A percentile compares a stretch with the other conserved stretches of the same genome.
phyloP scores from a whole-genome alignment of 2,797 vertebrate species.

The Phataginus tricuspis region DNA sequence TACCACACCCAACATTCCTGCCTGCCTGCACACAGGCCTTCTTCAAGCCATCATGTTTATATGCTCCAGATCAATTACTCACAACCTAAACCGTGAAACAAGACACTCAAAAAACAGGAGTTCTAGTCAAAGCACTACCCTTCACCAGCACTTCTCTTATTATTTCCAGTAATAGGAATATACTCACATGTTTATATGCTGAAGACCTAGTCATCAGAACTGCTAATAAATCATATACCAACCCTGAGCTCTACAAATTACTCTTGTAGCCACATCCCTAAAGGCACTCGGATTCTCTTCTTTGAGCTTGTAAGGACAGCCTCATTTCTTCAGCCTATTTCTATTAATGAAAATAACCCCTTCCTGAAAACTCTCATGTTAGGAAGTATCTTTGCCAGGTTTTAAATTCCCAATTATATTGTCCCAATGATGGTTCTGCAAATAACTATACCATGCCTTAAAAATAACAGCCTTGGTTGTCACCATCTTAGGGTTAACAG shows the following conservation, averaged over 20 bases:
- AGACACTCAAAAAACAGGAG: not conserved
- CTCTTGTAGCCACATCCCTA: accelerated
- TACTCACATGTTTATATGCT: constrained; percentile 9
- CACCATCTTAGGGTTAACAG: accelerated
- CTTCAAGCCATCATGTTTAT: not conserved
- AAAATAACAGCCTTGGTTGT: accelerated
- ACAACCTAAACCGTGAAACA: not conserved
- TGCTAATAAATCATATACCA: constrained; percentile 37
- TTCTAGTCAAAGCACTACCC: accelerated
- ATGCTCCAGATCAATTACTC: not conserved
- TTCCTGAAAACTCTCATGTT: accelerated
- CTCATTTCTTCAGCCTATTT: accelerated
- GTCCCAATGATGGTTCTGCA: accelerated
- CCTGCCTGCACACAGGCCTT: not conserved
- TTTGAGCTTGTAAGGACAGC: accelerated
- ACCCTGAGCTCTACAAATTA: constrained; percentile 63
- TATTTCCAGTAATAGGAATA: not conserved
- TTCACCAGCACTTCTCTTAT: constrained; percentile 48
- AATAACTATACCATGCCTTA: not conserved
- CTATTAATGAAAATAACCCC: accelerated
- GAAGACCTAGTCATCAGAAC: constrained; percentile 78
- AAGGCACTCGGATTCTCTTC: accelerated
- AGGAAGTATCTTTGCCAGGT: accelerated
- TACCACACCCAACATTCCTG: accelerated
- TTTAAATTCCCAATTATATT: accelerated